Percentiles rank a stretch among this genome's conserved stretches.
Evolutionary conservation across 1,140 invertebrate genomes (phyloP).

Genomic region (Eriocheir sinensis): DNA sequence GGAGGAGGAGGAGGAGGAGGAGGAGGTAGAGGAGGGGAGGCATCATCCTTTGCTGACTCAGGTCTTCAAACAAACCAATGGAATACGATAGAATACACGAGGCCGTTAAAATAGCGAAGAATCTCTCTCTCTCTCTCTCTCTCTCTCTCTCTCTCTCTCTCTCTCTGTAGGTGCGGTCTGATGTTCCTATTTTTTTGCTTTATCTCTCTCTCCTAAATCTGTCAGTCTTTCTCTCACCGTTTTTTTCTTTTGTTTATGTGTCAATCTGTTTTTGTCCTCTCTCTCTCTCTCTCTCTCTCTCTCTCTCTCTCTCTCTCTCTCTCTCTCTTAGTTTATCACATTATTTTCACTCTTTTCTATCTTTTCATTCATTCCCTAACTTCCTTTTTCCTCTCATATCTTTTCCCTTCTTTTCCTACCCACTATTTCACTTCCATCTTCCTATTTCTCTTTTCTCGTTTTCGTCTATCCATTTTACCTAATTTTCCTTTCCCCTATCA

Average conservation of each 20-base stretch:
- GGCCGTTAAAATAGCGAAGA: conserved; percentile 67
- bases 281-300: too few species aligned
- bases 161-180: not conserved
- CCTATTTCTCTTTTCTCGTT: not conserved
- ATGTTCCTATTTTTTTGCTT: not conserved
- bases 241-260: not conserved
- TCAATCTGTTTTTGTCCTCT: not conserved
- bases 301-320: conserved; percentile 4
- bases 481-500: not conserved
- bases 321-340: not conserved
- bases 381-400: too few species aligned
- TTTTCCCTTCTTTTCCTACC: not conserved
- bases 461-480: not conserved
- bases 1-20: conserved; percentile 24
- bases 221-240: too few species aligned
- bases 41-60: conserved; percentile 68
- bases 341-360: not conserved
- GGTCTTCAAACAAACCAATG: conserved; percentile 77
- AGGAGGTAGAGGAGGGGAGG: not conserved
- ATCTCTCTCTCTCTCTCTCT: conserved; percentile 9
- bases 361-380: not conserved
- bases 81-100: conserved; percentile 75
- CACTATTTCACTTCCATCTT: not conserved
- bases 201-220: not conserved
- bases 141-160: conserved; percentile 22